phyloP scores from a whole-genome alignment of 2,113 vertebrate genomes.

The Centropristis striata region DNA sequence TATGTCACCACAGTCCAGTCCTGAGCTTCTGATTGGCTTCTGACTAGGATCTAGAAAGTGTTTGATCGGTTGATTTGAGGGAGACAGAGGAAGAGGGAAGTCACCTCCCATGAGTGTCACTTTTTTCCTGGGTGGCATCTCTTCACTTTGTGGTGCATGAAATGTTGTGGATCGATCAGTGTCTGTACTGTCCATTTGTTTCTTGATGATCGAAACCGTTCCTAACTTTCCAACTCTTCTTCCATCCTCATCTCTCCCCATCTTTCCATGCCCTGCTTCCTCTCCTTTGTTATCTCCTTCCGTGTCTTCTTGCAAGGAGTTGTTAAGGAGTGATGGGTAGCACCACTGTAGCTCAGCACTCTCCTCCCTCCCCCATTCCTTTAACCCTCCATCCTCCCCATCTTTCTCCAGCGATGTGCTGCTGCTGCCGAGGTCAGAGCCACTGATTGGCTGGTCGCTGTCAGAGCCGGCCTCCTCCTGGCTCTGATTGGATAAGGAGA shows the following conservation, averaged over 20 bases:
- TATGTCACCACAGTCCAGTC: conserved; percentile 80
- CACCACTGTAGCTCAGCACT: conserved; percentile 81
- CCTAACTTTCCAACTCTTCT: conserved; percentile 32
- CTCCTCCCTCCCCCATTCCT: conserved; percentile 79
- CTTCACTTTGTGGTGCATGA: conserved; percentile 31
- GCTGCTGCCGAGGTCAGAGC: conserved; percentile 81
- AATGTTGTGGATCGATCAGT: neutral
- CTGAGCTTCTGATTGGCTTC: conserved; percentile 73
- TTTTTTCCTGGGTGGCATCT: conserved; percentile 50
- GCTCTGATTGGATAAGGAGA: conserved; percentile 83
- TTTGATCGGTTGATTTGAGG: conserved; percentile 75
- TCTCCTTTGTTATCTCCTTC: conserved; percentile 18
- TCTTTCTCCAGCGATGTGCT: conserved; percentile 80
- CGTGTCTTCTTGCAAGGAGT: conserved; percentile 38
- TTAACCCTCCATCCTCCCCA: conserved; percentile 68
- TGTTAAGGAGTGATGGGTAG: conserved; percentile 79
- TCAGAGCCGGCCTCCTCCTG: conserved; percentile 80
- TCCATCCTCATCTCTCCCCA: neutral
- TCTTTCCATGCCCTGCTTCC: neutral
- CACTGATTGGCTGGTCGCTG: conserved; percentile 80
- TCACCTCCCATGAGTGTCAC: conserved; percentile 73
- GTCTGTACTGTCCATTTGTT: conserved; percentile 7
- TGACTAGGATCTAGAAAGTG: conserved; percentile 69
- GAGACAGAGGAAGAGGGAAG: conserved; percentile 77
- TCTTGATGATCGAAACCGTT: conserved; percentile 40